Evolutionary conservation across 2,888 invertebrate genomes (phyloP).

Genomic region (Netelia fuscicornis): DNA sequence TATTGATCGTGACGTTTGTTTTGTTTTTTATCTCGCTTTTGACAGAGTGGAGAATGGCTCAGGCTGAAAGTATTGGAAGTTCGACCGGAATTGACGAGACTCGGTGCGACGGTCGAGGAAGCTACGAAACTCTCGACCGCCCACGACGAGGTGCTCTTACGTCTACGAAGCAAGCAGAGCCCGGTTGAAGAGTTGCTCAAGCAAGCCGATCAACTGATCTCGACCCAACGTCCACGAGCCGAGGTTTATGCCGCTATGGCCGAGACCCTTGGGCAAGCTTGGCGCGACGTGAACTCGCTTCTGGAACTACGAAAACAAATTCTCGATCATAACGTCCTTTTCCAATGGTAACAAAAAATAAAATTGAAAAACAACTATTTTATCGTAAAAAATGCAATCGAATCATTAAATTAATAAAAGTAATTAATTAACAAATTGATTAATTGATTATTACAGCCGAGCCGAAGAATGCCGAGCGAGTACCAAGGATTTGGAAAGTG

Average conservation of each 20-base stretch:
- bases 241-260: slow-evolving; percentile 96
- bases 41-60: slow-evolving; percentile 93
- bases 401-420: slow-evolving; percentile 15
- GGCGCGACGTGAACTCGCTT: slow-evolving; percentile 93
- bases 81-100: slow-evolving; percentile 92
- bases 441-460: slow-evolving; percentile 84
- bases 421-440: neutral
- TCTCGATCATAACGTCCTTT: slow-evolving; percentile 91
- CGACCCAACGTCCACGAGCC: slow-evolving; percentile 90
- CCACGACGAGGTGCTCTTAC: slow-evolving; percentile 93
- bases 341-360: slow-evolving; percentile 87
- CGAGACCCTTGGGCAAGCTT: slow-evolving; percentile 90
- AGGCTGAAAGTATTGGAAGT: slow-evolving; percentile 94
- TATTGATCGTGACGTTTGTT: slow-evolving; percentile 6
- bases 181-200: slow-evolving; percentile 94
- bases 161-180: slow-evolving; percentile 94
- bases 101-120: slow-evolving; percentile 91
- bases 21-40: slow-evolving; percentile 70
- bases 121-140: slow-evolving; percentile 91
- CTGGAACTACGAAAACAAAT: slow-evolving; percentile 92
- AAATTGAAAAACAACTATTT: neutral
- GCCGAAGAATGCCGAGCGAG: slow-evolving; percentile 89
- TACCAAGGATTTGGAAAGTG: slow-evolving; percentile 89
- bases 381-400: neutral
- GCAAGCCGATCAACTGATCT: slow-evolving; percentile 94